Base-by-base conservation (phyloP, 2,888 invertebrate species). In the Diarsia mendica region DNA sequence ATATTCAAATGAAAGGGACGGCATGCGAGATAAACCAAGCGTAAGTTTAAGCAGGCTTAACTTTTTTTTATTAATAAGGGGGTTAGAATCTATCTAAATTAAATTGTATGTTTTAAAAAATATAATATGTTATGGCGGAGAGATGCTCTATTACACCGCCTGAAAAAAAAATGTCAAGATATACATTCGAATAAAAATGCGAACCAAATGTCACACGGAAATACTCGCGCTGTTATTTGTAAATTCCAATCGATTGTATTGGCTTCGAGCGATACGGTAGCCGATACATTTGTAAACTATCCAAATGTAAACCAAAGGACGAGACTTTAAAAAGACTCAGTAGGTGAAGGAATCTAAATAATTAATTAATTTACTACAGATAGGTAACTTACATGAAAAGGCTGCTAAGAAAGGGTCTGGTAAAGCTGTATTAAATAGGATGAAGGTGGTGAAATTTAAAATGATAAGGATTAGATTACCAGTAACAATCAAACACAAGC, bases 191-290 rank as follows among this genome's bases (percentile, higher is more conserved):
- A 28, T 49, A 48, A 65, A 79, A 61, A 58, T 33, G 5, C 10
- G 10, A 68, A 33, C 48, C 13, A 81, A 60, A 53, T 44, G 65
- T 23, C 33, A 51, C 23, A 33, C 67, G 63, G 63, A 82, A 76
- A 60, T 49, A 1, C 44, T 60, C 13, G 60, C 15, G 13, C 13
- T 46, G n/a, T 58, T 67, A 48, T 76, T 79, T 82, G 82, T 82
- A 82, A 82, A 79, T 79, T 65, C 18, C n/a, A 23, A 49, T 53
- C 44, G 51, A 68, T 68, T 82, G 82, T 76, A n/a, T 64, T 76
- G 80, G 46, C 39, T 77, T 65, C 23, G 8, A 18, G 46, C 28
- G 68, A 51, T 71, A 66, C 39, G 68, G 44, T n/a, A 61, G 48
- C 15, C 46, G 64, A 65, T 44, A 65, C n/a, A 53, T 28, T 74